Evolutionary conservation across 1,140 invertebrate species (phyloP).

Genomic region (Lamellibrachia luymesi): DNA sequence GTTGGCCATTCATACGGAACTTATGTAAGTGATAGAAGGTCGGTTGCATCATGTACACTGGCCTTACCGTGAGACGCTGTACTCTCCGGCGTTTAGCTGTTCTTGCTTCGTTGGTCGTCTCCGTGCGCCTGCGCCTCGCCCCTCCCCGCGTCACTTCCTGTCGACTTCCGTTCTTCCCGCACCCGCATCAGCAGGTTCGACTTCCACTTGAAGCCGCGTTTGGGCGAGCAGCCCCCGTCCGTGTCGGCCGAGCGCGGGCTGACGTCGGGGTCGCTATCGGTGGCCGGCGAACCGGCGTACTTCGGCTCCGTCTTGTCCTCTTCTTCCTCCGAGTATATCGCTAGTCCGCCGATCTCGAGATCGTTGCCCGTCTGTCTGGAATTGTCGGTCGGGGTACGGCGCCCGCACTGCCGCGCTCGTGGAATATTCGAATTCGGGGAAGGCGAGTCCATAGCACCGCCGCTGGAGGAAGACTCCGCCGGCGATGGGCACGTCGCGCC

Average conservation of each 20-base stretch:
- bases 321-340: not conserved
- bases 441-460: not conserved
- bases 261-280: not conserved
- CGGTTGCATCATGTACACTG: not conserved
- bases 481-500: not conserved
- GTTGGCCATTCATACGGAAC: not conserved
- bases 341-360: not conserved
- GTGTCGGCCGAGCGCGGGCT: not conserved
- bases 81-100: not conserved
- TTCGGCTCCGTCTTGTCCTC: not conserved
- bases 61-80: not conserved
- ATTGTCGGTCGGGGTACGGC: not conserved
- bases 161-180: not conserved
- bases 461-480: not conserved
- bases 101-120: not conserved
- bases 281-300: not conserved
- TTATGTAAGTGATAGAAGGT: not conserved
- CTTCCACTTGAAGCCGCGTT: not conserved
- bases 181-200: not conserved
- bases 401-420: not conserved
- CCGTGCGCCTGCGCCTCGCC: not conserved
- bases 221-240: not conserved
- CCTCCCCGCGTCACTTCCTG: not conserved
- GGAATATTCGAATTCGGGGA: not conserved
- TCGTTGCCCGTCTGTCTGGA: conserved; percentile 2